A percentile compares a stretch with the other conserved stretches of the same genome.
phyloP scores from a whole-genome alignment of 1,140 invertebrate species.

The Dryas iulia region DNA sequence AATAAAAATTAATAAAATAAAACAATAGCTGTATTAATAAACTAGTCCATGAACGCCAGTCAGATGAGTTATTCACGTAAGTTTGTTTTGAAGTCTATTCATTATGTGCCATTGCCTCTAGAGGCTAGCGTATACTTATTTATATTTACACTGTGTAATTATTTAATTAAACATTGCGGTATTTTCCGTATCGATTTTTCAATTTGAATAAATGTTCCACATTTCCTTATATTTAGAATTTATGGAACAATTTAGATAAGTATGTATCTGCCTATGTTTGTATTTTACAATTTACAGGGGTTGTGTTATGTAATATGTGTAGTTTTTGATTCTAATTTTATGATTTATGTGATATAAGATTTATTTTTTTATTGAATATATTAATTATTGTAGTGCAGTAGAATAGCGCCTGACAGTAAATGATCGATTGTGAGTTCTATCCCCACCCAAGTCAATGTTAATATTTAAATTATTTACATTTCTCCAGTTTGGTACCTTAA shows the following conservation, averaged over 20 bases:
- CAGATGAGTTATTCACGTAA: constrained; percentile 55
- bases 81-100: constrained; percentile 30
- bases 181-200: constrained; percentile 23
- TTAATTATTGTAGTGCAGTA: no score
- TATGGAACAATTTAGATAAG: neutral
- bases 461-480: no score
- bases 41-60: neutral
- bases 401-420: no score
- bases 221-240: neutral
- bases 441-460: no score
- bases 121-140: neutral
- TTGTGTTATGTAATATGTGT: no score
- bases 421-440: no score
- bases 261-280: neutral
- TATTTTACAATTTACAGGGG: no score
- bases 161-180: neutral
- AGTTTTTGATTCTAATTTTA: no score
- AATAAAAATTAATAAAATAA: no score
- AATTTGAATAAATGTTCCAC: neutral
- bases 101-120: constrained; percentile 32
- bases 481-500: no score
- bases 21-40: neutral
- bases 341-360: no score
- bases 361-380: no score
- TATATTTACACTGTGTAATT: constrained; percentile 15